Base-by-base conservation (phyloP, 2,797 vertebrate species). In the Sparus aurata region DNA sequence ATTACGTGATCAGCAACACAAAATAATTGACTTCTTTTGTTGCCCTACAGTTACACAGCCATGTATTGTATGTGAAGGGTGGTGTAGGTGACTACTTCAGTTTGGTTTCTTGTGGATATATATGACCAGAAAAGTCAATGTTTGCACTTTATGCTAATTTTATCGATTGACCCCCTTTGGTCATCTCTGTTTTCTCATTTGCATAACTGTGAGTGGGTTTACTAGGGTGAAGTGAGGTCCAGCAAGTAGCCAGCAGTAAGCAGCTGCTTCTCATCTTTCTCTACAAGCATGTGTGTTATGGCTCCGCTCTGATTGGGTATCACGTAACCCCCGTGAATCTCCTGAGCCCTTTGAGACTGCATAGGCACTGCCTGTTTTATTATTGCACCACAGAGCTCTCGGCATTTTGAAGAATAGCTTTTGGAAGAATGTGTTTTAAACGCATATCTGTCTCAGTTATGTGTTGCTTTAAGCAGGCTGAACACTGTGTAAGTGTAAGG, bases 231-330 rank as follows among this genome's bases (percentile, higher is more conserved):
- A 77, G 62, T 61, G 75, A 77, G 75, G 80, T 75, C 83, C 81
- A 79, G 83, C 71, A 67, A 85, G 87, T 80, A 85, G 89, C 77
- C 76, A 83, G 84, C 68, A 73, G 69, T 69, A 76, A 86, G 71
- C 94, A 94, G 92, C 93, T 95, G 94, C 82, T 92, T 91, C 83
- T 87, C 86, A 84, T 95, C 89, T 90, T 69, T 77, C 85, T 83
- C 71, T 76, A 69, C 71, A 84, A 90, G 75, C 62, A 22, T 84
- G 76, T 79, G 80, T 93, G 88, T 93, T 92, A 77, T 91, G 88
- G 75, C 87, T 92, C 72, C 45, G n/a, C 69, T 90, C 79, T 92
- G 84, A 91, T 93, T 86, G 87, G 86, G 71, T 90, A 79, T 92
- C 89, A 53, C 79, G 63, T 91, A 88, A 83, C 85, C 60, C 58